phyloP scores from a whole-genome alignment of 1,140 invertebrate genomes.

The Dendroctonus valens region DNA sequence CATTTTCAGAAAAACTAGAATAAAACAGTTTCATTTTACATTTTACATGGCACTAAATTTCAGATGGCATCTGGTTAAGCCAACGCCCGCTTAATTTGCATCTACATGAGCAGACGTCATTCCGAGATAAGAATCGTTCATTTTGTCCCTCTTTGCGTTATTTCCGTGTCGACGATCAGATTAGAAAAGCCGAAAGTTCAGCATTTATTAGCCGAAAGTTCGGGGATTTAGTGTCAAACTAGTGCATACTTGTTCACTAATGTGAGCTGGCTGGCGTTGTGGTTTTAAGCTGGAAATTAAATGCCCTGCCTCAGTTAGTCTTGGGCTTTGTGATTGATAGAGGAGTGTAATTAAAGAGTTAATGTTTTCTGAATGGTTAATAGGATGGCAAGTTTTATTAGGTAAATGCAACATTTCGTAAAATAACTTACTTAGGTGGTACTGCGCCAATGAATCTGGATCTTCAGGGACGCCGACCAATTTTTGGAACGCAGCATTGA shows the following conservation, averaged over 20 bases:
- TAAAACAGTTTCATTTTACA: background rate
- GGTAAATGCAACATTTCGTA: too few species aligned
- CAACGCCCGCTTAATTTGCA: slow-evolving; percentile 1
- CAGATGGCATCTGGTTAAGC: background rate
- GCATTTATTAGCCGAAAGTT: too few species aligned
- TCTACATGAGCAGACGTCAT: slow-evolving; percentile 1
- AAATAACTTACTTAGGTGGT: slow-evolving; percentile 74
- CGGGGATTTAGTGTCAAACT: background rate
- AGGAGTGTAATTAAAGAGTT: too few species aligned
- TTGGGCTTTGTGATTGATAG: too few species aligned
- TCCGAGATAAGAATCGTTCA: background rate
- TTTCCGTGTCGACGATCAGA: too few species aligned
- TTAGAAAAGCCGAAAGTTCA: too few species aligned
- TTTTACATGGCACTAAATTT: background rate
- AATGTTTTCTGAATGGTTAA: too few species aligned
- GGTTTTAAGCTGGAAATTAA: background rate
- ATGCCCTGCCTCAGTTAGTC: too few species aligned
- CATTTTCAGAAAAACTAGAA: too few species aligned
- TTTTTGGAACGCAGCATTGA: slow-evolving; percentile 74
- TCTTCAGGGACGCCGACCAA: slow-evolving; percentile 52
- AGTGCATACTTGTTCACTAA: background rate
- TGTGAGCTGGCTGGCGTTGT: too few species aligned
- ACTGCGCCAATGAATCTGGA: slow-evolving; percentile 65
- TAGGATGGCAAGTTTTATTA: too few species aligned
- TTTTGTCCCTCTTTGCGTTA: too few species aligned